Evolutionary conservation across 1,140 invertebrate genomes (phyloP).

Genomic region (Zaprionus camerounensis): DNA sequence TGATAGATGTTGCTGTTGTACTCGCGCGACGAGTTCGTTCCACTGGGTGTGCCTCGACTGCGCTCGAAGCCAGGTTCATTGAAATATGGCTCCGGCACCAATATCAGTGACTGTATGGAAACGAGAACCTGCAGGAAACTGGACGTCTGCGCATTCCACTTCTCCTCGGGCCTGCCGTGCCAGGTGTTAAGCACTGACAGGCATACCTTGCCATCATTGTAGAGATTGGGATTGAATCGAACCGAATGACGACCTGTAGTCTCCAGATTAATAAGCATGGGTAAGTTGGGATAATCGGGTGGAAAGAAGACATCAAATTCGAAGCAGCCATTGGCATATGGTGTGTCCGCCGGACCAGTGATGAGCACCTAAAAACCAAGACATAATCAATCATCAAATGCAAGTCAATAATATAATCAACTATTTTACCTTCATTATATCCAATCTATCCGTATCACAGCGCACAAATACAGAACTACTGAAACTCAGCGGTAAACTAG

Average conservation of each 20-base stretch:
- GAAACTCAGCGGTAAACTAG: slow-evolving; percentile 95
- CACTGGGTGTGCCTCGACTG: slow-evolving; percentile 93
- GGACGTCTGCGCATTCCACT: slow-evolving; percentile 98
- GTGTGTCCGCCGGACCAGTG: slow-evolving; percentile 94
- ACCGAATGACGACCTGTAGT: slow-evolving; percentile 97
- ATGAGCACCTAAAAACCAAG: slow-evolving; percentile 91
- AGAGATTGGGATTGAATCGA: slow-evolving; percentile 98
- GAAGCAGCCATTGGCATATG: slow-evolving; percentile 95
- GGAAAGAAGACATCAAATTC: slow-evolving; percentile 97
- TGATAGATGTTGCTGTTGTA: slow-evolving; percentile 98
- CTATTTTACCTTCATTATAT: slow-evolving; percentile 94
- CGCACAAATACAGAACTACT: slow-evolving; percentile 98
- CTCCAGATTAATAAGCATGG: slow-evolving; percentile 95
- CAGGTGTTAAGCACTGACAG: slow-evolving; percentile 98
- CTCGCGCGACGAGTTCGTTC: slow-evolving; percentile 94
- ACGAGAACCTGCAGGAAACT: slow-evolving; percentile 98
- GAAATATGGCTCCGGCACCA: slow-evolving; percentile 98
- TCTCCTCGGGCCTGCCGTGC: slow-evolving; percentile 99
- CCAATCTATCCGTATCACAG: slow-evolving; percentile 96
- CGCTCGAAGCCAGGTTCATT: slow-evolving; percentile 99
- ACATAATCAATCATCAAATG: slow-evolving; percentile 11
- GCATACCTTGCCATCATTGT: slow-evolving; percentile 98
- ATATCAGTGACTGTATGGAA: slow-evolving; percentile 97
- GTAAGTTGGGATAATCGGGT: slow-evolving; percentile 92
- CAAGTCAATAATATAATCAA: not conserved